Conservation (phyloP, 2,797 vertebrate genomes). For the Gambusia yucatana region DNA sequence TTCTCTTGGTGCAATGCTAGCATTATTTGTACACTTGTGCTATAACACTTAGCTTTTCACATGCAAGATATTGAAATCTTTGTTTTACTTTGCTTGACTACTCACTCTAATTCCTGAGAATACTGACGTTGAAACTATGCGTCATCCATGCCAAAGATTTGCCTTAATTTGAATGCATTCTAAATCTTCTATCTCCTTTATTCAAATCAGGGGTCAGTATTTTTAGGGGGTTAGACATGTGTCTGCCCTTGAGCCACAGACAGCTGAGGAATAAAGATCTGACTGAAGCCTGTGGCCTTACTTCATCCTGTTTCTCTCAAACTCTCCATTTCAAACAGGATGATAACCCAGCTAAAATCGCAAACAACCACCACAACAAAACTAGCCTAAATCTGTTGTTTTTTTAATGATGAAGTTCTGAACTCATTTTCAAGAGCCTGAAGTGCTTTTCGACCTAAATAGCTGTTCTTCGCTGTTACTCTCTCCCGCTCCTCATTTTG, state of each 20-base stretch:
- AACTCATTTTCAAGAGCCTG: constrained; percentile 71
- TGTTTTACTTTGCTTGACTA: neutral
- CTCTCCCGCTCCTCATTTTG: constrained; percentile 54
- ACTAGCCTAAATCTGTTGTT: constrained; percentile 68
- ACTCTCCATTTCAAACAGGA: constrained; percentile 30
- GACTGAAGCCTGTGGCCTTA: constrained; percentile 47
- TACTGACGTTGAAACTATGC: constrained; percentile 12
- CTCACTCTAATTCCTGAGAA: constrained; percentile 13
- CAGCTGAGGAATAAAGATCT: constrained; percentile 30
- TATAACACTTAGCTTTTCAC: neutral
- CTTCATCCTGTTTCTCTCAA: constrained; percentile 43
- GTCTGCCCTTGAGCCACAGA: constrained; percentile 37
- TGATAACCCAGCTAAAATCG: constrained; percentile 47
- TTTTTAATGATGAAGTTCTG: constrained; percentile 77
- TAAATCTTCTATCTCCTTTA: constrained; percentile 1
- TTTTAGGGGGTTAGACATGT: constrained; percentile 30
- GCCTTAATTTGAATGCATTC: constrained; percentile 21
- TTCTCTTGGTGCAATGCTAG: neutral
- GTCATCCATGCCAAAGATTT: constrained; percentile 10
- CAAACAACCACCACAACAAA: constrained; percentile 67
- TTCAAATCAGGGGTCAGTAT: constrained; percentile 22
- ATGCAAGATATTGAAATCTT: neutral
- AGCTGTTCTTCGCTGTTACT: constrained; percentile 44
- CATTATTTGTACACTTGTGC: neutral
- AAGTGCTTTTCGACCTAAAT: constrained; percentile 79